These are phyloP conservation scores for Stenoptilia bipunctidactyla DNA, from an alignment of 2,888 invertebrate genomes.

Conservation along the genomic window DNA sequence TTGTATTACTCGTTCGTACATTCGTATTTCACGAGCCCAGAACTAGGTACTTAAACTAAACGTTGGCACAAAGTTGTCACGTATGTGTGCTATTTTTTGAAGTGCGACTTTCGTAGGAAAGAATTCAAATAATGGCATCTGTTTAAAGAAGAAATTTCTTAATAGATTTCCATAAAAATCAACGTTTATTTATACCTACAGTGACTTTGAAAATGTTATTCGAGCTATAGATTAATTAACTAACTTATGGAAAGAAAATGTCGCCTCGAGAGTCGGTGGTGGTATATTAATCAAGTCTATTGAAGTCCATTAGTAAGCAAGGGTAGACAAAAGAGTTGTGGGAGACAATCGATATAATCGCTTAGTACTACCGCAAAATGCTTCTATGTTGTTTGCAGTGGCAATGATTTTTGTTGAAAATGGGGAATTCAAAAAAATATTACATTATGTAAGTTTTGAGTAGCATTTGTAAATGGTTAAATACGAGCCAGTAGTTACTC, in stretches of 20 bases:
- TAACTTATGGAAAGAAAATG: neutral
- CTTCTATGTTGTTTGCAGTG: too few relatives aligned
- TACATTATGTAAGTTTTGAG: too few relatives aligned
- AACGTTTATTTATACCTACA: too few relatives aligned
- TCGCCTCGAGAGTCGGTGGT: conserved; percentile 4
- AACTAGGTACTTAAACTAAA: neutral
- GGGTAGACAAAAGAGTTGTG: conserved; percentile 20
- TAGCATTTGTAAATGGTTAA: too few relatives aligned
- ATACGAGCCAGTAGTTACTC: too few relatives aligned
- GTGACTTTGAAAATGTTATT: too few relatives aligned
- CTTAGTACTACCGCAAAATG: conserved; percentile 11
- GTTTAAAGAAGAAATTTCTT: too few relatives aligned
- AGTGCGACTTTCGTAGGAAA: too few relatives aligned
- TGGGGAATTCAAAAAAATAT: too few relatives aligned
- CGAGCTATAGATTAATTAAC: neutral
- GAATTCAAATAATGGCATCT: too few relatives aligned
- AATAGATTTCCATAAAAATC: too few relatives aligned
- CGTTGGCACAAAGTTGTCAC: neutral
- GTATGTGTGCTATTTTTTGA: neutral
- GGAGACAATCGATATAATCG: conserved; percentile 18
- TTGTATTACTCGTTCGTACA: neutral
- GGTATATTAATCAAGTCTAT: conserved; percentile 17
- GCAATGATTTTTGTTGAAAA: too few relatives aligned
- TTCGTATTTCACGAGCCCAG: neutral
- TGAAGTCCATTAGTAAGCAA: conserved; percentile 19